A percentile compares a stretch with the other conserved stretches of the same genome.
phyloP scores from a whole-genome alignment of 23 tunicate species.

The Ciona savignyi region DNA sequence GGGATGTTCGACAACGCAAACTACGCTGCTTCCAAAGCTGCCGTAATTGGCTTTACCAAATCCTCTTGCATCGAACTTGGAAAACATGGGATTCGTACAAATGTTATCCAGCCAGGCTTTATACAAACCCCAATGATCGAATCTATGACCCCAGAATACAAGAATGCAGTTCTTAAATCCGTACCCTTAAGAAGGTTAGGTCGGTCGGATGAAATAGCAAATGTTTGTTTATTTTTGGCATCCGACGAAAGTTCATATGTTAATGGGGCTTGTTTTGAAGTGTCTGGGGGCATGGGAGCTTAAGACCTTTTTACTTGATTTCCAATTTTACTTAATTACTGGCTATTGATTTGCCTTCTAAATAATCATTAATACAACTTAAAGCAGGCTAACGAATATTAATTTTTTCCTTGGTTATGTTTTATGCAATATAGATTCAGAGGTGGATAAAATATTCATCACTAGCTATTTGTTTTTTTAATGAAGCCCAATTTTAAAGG shows the following conservation, averaged over 20 bases:
- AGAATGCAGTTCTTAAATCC: constrained; percentile 1
- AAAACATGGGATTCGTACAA: constrained; percentile 49
- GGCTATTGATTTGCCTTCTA: too few species aligned
- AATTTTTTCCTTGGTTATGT: too few species aligned
- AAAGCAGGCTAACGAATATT: too few species aligned
- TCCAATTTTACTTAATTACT: too few species aligned
- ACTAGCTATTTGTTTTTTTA: too few species aligned
- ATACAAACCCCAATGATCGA: constrained; percentile 61
- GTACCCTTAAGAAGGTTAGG: constrained; percentile 43
- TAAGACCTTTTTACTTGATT: too few species aligned
- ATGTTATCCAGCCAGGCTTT: constrained; percentile 54
- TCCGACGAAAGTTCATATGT: constrained; percentile 77
- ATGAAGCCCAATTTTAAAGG: too few species aligned
- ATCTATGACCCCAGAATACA: background rate
- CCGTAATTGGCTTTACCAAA: constrained; percentile 68
- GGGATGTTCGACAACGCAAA: constrained; percentile 29
- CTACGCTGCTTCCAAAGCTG: constrained; percentile 74
- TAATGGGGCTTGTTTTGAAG: constrained; percentile 67
- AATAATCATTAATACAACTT: too few species aligned
- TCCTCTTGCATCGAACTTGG: constrained; percentile 44
- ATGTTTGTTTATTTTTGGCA: constrained; percentile 60
- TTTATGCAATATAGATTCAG: too few species aligned
- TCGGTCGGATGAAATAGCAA: constrained; percentile 66
- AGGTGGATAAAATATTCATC: too few species aligned
- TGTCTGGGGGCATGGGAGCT: constrained; percentile 43